These are phyloP conservation scores for Phymastichus coffea DNA, from an alignment of 1,140 invertebrate genomes.

Conservation along the genomic window DNA sequence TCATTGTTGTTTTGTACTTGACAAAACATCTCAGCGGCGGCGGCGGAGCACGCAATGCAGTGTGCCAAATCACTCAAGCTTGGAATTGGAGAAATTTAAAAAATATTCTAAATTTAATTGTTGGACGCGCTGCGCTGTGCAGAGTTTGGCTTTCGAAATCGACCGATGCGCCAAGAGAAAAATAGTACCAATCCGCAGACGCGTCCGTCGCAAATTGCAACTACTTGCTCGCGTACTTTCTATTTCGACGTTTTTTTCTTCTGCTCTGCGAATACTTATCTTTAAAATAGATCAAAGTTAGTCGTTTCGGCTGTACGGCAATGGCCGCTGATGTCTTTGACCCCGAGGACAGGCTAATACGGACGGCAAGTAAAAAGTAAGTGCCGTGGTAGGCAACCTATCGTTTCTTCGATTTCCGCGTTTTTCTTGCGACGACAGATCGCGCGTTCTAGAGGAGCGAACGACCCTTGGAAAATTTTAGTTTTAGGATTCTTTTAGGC, in stretches of 20 bases:
- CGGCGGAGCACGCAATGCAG: conserved; percentile 12
- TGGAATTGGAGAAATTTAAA: conserved; percentile 53
- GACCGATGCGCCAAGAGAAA: conserved; percentile 43
- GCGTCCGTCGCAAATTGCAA: no score
- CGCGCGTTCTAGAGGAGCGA: not conserved
- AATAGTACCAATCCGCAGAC: conserved; percentile 45
- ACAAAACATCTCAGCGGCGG: no score
- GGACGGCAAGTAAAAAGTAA: not conserved
- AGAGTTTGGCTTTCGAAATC: conserved; percentile 51
- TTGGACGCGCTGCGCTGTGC: conserved; percentile 10
- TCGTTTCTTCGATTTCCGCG: conserved; percentile 27
- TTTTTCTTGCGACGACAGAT: conserved; percentile 3
- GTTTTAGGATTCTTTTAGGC: conserved; percentile 20
- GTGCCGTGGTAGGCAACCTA: not conserved
- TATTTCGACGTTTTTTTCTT: no score
- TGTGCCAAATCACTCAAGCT: conserved; percentile 22
- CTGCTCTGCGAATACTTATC: no score
- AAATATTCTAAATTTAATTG: conserved; percentile 60
- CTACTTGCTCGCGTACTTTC: no score
- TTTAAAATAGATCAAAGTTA: conserved; percentile 30
- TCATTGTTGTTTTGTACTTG: no score
- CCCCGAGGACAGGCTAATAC: not conserved
- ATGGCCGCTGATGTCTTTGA: conserved; percentile 17
- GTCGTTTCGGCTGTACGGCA: not conserved
- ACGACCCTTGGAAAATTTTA: conserved; percentile 22